Conservation (phyloP, 2,797 vertebrate species). For the Syndactyla subalaris region DNA sequence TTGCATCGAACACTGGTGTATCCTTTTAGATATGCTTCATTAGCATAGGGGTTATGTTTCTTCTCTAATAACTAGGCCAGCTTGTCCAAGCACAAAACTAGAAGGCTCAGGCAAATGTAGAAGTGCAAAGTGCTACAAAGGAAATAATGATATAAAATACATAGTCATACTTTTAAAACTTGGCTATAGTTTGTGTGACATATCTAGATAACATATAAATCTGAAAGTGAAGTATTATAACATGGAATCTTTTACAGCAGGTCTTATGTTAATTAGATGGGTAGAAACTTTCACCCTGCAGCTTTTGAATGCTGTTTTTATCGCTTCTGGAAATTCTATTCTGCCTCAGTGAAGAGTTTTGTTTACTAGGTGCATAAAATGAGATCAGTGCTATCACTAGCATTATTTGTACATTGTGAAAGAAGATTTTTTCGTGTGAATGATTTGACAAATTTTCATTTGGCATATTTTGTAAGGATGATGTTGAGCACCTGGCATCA, state of each 20-base stretch:
- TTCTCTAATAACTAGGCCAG: not conserved
- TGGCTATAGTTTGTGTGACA: not conserved
- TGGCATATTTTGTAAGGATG: not conserved
- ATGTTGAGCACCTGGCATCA: not conserved
- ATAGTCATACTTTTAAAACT: not conserved
- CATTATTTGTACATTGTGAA: not conserved
- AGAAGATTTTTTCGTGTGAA: not conserved
- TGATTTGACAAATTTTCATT: slow-evolving; percentile 2
- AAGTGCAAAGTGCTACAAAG: not conserved
- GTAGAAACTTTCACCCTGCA: not conserved
- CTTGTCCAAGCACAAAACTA: not conserved
- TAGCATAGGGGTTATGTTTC: not conserved
- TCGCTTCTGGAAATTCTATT: not conserved
- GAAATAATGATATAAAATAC: not conserved
- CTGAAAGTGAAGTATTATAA: not conserved
- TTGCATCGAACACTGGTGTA: not conserved
- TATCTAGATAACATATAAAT: not conserved
- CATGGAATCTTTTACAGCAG: not conserved
- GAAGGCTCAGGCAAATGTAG: not conserved
- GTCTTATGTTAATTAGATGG: not conserved
- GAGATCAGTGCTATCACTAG: not conserved
- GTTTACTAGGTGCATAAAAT: slow-evolving; percentile 8
- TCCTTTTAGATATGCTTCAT: not conserved
- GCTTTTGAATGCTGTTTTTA: not conserved
- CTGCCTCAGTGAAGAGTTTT: not conserved